Evolutionary conservation across 2,797 vertebrate species (phyloP).

Genomic region (Gephyroberyx darwinii): DNA sequence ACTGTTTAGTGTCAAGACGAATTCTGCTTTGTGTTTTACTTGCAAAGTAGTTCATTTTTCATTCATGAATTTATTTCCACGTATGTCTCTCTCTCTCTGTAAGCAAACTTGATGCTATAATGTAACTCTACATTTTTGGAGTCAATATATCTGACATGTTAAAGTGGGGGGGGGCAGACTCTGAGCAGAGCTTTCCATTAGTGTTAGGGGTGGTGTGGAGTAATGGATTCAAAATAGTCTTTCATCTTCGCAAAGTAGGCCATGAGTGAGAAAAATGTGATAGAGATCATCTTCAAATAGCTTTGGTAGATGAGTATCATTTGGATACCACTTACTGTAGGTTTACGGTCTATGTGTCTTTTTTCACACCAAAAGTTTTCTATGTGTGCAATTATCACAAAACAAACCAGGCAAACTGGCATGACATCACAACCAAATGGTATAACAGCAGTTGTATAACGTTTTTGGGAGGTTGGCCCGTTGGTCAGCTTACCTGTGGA

Average conservation of each 20-base stretch:
- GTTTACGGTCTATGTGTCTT: too few species aligned
- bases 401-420: background rate
- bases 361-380: background rate
- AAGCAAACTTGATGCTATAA: constrained; percentile 27
- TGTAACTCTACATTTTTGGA: constrained; percentile 7
- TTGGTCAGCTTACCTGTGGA: background rate
- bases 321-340: too few species aligned
- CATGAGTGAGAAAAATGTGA: constrained; percentile 13
- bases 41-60: constrained; percentile 52
- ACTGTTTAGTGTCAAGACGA: constrained; percentile 78
- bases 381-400: background rate
- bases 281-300: too few species aligned
- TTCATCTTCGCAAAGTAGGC: constrained; percentile 51
- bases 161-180: background rate
- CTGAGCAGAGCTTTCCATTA: constrained; percentile 18
- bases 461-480: too few species aligned
- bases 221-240: constrained; percentile 12
- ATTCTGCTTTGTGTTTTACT: constrained; percentile 66
- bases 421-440: background rate
- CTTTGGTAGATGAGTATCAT: too few species aligned
- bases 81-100: constrained; percentile 17
- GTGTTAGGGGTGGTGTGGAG: constrained; percentile 8
- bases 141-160: background rate
- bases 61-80: constrained; percentile 60
- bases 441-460: background rate